A percentile compares a stretch with the other conserved stretches of the same genome.
Conservation (phyloP, 2,797 vertebrate species). For the Todus mexicanus region DNA sequence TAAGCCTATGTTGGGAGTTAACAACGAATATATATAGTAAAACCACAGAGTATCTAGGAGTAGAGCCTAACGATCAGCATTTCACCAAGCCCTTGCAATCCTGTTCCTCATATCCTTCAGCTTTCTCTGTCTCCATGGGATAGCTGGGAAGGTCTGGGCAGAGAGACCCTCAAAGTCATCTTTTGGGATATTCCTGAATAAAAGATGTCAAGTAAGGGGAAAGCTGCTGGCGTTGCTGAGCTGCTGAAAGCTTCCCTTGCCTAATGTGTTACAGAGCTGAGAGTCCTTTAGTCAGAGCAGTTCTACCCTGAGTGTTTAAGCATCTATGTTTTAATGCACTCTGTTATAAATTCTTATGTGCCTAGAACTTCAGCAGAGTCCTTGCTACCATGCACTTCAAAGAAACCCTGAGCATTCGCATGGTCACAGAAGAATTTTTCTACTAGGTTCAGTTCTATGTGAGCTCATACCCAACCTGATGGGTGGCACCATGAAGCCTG, state of each 20-base stretch:
- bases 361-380: not conserved
- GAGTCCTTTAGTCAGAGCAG: not conserved
- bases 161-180: not conserved
- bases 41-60: slow-evolving; percentile 16
- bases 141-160: rapidly evolving
- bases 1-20: slow-evolving; percentile 8
- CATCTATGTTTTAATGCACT: not conserved
- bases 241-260: not conserved
- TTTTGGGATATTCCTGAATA: not conserved
- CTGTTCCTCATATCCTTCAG: not conserved
- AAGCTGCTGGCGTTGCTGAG: not conserved
- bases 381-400: not conserved
- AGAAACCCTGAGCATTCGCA: not conserved
- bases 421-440: not conserved
- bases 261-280: not conserved
- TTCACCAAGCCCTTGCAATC: not conserved
- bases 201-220: not conserved
- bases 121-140: not conserved
- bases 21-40: slow-evolving; percentile 1
- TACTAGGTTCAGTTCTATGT: not conserved
- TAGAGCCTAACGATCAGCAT: not conserved
- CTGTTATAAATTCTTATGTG: not conserved
- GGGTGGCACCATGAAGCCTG: rapidly evolving
- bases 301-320: not conserved
- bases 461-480: not conserved